Base-by-base conservation (phyloP, 2,113 vertebrate genomes). In the Tetrax tetrax region DNA sequence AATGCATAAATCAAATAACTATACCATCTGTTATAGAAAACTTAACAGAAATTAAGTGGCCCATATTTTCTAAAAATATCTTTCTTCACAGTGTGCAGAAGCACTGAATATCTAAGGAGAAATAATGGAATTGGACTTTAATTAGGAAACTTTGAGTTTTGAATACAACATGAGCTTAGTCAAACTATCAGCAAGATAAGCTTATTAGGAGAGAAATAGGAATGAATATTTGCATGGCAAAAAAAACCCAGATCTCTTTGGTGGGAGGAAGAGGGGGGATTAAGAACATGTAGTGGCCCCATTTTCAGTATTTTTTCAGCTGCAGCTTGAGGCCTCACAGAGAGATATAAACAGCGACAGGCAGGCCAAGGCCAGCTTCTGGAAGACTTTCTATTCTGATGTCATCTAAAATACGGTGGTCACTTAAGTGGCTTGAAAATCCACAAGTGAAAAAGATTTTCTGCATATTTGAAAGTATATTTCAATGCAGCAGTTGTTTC, bases 1-100 rank as follows among this genome's bases (percentile, higher is more conserved):
- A 98, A 93, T 95, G 70, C 96, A 97, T 97, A 98, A 98, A 97
- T 98, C 97, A 98, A 97, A 97, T 96, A 96, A 95, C 88, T 95
- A 82, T 95, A 85, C 97, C 97, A 97, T 98, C 98, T 98, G 97
- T 97, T 98, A 97, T 54, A 97, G 92, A 96, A 97, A 98, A 97
- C 96, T 97, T 97, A 97, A 96, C 70, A 53, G 89, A 80, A 97
- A 97, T 98, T 97, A 98, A 96, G 92, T 97, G 96, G 93, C 88
- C 91, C 84, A 86, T 94, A 96, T 96, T 97, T 97, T 96, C 97
- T 97, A 98, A 98, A 98, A 98, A 98, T 97, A 97, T 47, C 83
- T 95, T 95, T 96, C 91, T 94, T 97, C 90, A 71, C 88, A 97
- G 93, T 87, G 53, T 94, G 87, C 71, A 96, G 90, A 90, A 97